phyloP scores from a whole-genome alignment of 2,113 vertebrate genomes.

The Hippocampus barbouri region DNA sequence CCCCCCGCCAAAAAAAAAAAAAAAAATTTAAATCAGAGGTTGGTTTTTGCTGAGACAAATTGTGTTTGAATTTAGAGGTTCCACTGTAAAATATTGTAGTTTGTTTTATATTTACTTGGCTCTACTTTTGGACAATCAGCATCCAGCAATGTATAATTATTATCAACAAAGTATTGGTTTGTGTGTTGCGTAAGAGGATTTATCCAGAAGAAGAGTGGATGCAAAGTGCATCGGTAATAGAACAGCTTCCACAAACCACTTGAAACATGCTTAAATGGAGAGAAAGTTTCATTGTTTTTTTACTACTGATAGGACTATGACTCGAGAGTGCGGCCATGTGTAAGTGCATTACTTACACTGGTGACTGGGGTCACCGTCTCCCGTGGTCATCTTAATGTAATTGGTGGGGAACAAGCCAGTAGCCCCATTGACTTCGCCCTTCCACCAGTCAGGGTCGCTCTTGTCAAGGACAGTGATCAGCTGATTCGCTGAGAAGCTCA shows the following conservation, averaged over 20 bases:
- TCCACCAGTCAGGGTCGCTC: conserved; percentile 93
- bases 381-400: conserved; percentile 87
- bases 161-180: not conserved
- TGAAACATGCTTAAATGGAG: not conserved
- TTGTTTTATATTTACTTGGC: not conserved
- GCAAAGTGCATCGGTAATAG: not conserved
- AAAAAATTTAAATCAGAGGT: not conserved
- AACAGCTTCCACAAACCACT: not conserved
- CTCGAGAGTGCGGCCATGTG: not conserved
- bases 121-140: not conserved
- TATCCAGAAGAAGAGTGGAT: not conserved
- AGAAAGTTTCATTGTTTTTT: not conserved
- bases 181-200: not conserved
- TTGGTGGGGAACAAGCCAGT: conserved; percentile 93
- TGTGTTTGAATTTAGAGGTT: not conserved
- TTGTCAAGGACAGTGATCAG: conserved; percentile 87
- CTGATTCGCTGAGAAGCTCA: conserved; percentile 90
- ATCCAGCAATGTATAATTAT: not conserved
- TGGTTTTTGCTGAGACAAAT: not conserved
- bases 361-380: conserved; percentile 87
- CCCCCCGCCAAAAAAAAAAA: too few species aligned
- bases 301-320: not conserved
- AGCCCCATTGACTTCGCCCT: conserved; percentile 82
- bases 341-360: conserved; percentile 82
- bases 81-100: not conserved